These are phyloP conservation scores for Leucania comma DNA, from an alignment of 2,888 invertebrate species.

Conservation along the genomic window DNA sequence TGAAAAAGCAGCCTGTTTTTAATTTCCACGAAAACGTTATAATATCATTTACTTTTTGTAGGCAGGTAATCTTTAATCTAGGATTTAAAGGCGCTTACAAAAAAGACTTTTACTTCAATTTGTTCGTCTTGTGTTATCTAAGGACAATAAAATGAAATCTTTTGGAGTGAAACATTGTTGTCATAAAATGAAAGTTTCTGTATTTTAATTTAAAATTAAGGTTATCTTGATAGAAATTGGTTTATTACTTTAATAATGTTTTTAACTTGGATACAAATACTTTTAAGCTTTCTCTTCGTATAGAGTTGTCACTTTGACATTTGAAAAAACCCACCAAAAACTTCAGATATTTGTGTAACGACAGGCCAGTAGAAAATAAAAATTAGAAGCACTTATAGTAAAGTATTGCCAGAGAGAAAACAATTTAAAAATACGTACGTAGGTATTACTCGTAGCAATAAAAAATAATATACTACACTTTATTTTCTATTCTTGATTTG, in stretches of 20 bases:
- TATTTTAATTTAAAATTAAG: constrained; percentile 12
- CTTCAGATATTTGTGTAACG: too few relatives aligned
- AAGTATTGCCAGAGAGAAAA: too few relatives aligned
- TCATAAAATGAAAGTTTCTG: constrained; percentile 18
- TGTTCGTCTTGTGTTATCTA: background rate
- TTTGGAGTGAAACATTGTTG: constrained; percentile 7
- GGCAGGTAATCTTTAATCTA: constrained; percentile 5
- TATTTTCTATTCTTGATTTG: background rate
- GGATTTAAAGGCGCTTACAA: background rate
- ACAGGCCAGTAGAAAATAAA: too few relatives aligned
- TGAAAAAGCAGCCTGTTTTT: background rate
- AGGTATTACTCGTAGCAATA: too few relatives aligned
- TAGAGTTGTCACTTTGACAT: too few relatives aligned
- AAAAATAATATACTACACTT: background rate
- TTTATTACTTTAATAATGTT: too few relatives aligned
- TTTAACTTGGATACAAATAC: too few relatives aligned
- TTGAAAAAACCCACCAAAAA: too few relatives aligned
- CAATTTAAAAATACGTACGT: background rate
- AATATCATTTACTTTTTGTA: background rate
- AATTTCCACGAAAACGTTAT: background rate
- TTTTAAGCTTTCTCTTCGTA: too few relatives aligned
- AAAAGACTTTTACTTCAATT: background rate
- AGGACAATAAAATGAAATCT: constrained; percentile 4
- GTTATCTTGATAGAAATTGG: background rate
- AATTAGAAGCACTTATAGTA: background rate